These are phyloP conservation scores for Trypoxylon attenuatum DNA, from an alignment of 2,888 invertebrate species.

Conservation along the genomic window DNA sequence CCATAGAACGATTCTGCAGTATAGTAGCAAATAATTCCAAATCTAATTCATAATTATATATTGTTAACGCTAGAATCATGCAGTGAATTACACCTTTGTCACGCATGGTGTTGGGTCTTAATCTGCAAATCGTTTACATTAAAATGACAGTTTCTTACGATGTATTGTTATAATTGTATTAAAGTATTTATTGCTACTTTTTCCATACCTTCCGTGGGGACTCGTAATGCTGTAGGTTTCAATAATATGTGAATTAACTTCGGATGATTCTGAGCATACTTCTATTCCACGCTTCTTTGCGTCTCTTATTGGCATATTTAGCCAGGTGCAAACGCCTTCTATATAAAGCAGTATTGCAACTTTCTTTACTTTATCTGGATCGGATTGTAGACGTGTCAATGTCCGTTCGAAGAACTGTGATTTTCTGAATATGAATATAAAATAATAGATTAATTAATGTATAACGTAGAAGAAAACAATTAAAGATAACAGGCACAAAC, in stretches of 20 bases:
- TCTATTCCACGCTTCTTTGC: slow-evolving; percentile 51
- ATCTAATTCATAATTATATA: slow-evolving; percentile 62
- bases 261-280: slow-evolving; percentile 54
- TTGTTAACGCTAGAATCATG: slow-evolving; percentile 62
- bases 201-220: slow-evolving; percentile 62
- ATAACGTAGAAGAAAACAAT: neutral
- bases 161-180: too few relatives aligned
- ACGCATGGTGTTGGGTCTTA: slow-evolving; percentile 61
- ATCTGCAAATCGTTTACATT: too few relatives aligned
- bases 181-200: neutral
- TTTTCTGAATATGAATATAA: slow-evolving; percentile 49
- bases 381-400: slow-evolving; percentile 39
- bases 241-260: slow-evolving; percentile 58
- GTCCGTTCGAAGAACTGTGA: slow-evolving; percentile 54
- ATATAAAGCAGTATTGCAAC: slow-evolving; percentile 64
- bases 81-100: slow-evolving; percentile 69
- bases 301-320: slow-evolving; percentile 58
- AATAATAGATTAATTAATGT: neutral
- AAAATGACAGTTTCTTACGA: too few relatives aligned
- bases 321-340: slow-evolving; percentile 60
- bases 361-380: slow-evolving; percentile 52
- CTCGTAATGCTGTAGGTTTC: slow-evolving; percentile 61
- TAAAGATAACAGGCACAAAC: slow-evolving; percentile 1
- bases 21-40: slow-evolving; percentile 62
- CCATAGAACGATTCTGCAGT: slow-evolving; percentile 46